phyloP scores from a whole-genome alignment of 2,888 invertebrate genomes.

The Synergus itoensis region DNA sequence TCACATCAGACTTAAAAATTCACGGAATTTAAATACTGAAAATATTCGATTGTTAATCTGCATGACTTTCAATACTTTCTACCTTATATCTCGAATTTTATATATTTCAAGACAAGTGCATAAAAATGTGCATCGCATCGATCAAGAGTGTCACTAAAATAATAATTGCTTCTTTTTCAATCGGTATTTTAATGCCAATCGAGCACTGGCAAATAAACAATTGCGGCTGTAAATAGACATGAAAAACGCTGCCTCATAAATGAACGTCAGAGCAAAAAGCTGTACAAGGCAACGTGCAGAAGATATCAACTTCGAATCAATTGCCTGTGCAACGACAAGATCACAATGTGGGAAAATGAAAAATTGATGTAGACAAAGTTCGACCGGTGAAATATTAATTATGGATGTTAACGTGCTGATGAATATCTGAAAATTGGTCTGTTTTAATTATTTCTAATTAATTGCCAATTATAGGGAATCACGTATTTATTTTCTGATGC shows the following conservation, averaged over 20 bases:
- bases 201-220: slow-evolving; percentile 1
- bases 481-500: slow-evolving; percentile 4
- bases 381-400: slow-evolving; percentile 17
- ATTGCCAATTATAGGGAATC: slow-evolving; percentile 2
- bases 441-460: slow-evolving; percentile 17
- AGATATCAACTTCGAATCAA: slow-evolving; percentile 19
- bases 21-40: background rate
- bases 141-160: slow-evolving; percentile 1
- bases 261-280: background rate
- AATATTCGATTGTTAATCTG: background rate
- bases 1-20: background rate
- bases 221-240: slow-evolving; percentile 1
- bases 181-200: background rate
- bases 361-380: slow-evolving; percentile 3
- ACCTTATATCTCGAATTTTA: background rate
- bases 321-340: slow-evolving; percentile 9
- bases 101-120: background rate
- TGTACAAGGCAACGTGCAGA: slow-evolving; percentile 1
- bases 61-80: background rate
- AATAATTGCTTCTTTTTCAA: background rate
- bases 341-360: slow-evolving; percentile 21
- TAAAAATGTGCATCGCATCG: background rate
- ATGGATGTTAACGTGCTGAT: background rate
- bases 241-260: slow-evolving; percentile 29
- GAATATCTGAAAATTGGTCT: background rate